Percentiles rank a stretch among this genome's conserved stretches.
Evolutionary conservation across 2,888 invertebrate genomes (phyloP).

Genomic region (Agrilus cyanescens): DNA sequence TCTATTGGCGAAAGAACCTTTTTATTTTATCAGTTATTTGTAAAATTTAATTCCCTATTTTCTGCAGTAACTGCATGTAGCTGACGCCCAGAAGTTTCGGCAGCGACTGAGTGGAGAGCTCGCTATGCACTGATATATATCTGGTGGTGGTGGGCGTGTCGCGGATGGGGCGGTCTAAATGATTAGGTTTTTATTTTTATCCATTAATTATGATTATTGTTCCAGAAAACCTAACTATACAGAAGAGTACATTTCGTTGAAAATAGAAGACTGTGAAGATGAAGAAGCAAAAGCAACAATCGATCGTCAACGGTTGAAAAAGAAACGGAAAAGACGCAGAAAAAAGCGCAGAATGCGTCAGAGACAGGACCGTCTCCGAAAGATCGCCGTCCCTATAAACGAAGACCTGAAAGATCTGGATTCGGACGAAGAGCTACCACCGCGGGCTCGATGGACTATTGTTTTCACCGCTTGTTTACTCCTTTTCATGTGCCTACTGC

Average conservation of each 20-base stretch:
- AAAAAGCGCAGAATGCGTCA: slow-evolving; percentile 28
- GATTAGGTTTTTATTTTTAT: too few relatives aligned
- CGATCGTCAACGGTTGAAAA: slow-evolving; percentile 21
- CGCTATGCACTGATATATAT: too few relatives aligned
- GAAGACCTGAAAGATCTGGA: slow-evolving; percentile 41
- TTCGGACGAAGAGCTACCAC: slow-evolving; percentile 72
- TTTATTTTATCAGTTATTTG: too few relatives aligned
- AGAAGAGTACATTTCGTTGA: slow-evolving; percentile 40
- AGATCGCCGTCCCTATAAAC: slow-evolving; percentile 23
- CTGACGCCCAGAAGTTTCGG: too few relatives aligned
- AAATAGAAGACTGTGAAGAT: slow-evolving; percentile 36
- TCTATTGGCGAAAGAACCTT: too few relatives aligned
- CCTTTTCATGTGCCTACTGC: slow-evolving; percentile 75
- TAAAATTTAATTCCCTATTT: too few relatives aligned
- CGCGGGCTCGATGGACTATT: slow-evolving; percentile 80
- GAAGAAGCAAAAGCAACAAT: slow-evolving; percentile 29
- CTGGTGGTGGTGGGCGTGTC: too few relatives aligned
- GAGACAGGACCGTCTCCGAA: slow-evolving; percentile 10
- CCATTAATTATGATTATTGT: slow-evolving; percentile 6
- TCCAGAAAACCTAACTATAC: slow-evolving; percentile 37
- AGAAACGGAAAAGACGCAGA: slow-evolving; percentile 26
- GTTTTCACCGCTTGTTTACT: slow-evolving; percentile 82
- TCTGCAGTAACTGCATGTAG: too few relatives aligned
- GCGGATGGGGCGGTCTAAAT: too few relatives aligned
- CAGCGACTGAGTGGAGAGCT: too few relatives aligned